Conservation (phyloP, 2,113 vertebrate genomes). For the Balaeniceps rex region DNA sequence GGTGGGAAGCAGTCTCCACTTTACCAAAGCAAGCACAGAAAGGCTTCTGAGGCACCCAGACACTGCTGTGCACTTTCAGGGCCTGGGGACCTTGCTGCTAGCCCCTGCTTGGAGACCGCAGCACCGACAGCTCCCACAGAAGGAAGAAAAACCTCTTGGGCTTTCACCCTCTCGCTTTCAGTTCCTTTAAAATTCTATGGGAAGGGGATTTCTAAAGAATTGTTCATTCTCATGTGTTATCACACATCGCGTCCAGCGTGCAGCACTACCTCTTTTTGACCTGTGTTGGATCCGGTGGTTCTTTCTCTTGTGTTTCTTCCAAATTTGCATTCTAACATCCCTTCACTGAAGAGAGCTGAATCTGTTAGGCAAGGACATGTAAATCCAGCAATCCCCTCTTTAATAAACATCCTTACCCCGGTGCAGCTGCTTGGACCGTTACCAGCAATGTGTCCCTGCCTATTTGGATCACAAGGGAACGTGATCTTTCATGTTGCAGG, state of each 20-base stretch:
- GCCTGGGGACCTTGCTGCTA: not conserved
- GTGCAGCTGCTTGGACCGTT: slow-evolving; percentile 32
- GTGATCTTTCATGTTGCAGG: slow-evolving; percentile 15
- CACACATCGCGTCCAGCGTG: not conserved
- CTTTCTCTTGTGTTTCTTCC: not conserved
- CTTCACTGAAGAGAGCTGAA: not conserved
- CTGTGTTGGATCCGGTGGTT: not conserved
- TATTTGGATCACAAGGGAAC: not conserved
- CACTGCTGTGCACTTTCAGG: not conserved
- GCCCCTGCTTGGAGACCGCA: not conserved
- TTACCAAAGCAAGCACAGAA: not conserved
- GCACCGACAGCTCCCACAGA: not conserved
- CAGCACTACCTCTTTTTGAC: not conserved
- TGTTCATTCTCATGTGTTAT: not conserved
- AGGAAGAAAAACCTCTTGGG: not conserved
- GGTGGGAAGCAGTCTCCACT: not conserved
- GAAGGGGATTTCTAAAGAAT: not conserved
- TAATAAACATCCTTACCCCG: not conserved
- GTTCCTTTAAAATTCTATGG: not conserved
- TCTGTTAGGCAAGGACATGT: not conserved
- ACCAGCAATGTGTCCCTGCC: not conserved
- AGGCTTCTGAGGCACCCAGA: not conserved
- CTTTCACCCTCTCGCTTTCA: not conserved
- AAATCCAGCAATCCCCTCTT: not conserved
- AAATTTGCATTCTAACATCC: not conserved